Evolutionary conservation across 2,113 vertebrate species (phyloP).

Genomic region (Sinosuthora webbiana): DNA sequence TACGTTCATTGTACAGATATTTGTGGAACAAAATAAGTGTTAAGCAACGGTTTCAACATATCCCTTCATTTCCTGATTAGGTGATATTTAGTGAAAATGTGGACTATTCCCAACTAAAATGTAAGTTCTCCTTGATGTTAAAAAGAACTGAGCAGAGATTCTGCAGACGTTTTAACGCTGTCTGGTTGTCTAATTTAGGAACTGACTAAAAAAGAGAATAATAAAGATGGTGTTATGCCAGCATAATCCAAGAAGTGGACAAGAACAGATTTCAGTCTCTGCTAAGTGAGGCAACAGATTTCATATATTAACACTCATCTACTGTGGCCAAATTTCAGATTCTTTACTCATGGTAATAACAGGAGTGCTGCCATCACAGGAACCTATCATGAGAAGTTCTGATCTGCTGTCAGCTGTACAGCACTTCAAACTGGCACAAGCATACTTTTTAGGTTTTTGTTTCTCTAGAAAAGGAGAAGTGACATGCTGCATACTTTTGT

Average conservation of each 20-base stretch:
- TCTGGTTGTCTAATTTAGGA: neutral
- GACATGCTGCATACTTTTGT: neutral
- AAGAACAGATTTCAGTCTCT: neutral
- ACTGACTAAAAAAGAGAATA: neutral
- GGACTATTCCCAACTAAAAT: neutral
- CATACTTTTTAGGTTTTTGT: neutral
- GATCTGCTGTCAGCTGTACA: neutral
- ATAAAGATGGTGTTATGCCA: neutral
- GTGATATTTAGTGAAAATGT: neutral
- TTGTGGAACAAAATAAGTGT: neutral
- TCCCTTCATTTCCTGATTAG: neutral
- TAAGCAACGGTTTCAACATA: neutral
- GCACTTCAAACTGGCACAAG: neutral
- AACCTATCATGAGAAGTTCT: neutral
- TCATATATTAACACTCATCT: neutral
- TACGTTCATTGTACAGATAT: neutral
- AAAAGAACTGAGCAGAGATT: neutral
- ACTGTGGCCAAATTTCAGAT: neutral
- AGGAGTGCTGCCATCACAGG: neutral
- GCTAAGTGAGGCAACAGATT: neutral
- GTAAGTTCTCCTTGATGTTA: neutral
- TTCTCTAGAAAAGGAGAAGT: neutral
- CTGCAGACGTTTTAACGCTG: neutral
- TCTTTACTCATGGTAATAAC: neutral
- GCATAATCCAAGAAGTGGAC: neutral